These are phyloP conservation scores for Drosophila repleta DNA, from an alignment of 1,140 invertebrate genomes.

Conservation along the genomic window DNA sequence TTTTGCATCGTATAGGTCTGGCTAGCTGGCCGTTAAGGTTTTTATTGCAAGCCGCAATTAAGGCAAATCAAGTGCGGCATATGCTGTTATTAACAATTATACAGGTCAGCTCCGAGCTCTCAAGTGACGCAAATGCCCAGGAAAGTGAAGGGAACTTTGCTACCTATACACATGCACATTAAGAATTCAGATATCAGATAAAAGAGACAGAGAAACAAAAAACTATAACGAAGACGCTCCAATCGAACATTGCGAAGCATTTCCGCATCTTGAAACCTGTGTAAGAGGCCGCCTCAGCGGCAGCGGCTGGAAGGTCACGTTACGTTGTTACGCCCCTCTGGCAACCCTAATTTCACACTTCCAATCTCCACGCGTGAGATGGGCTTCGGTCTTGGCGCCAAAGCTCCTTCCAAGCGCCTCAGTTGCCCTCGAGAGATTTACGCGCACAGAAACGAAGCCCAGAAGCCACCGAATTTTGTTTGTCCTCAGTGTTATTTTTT, in stretches of 20 bases:
- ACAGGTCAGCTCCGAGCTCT: slow-evolving; percentile 13
- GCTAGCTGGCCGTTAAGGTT: slow-evolving; percentile 4
- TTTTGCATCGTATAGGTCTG: slow-evolving; percentile 8
- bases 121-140: slow-evolving; percentile 45
- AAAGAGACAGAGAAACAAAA: neutral
- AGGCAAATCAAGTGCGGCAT: slow-evolving; percentile 36
- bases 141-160: slow-evolving; percentile 54
- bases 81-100: slow-evolving; percentile 42
- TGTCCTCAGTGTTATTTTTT: slow-evolving; percentile 55
- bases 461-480: slow-evolving; percentile 50
- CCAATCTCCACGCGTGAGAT: slow-evolving; percentile 33
- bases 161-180: slow-evolving; percentile 6
- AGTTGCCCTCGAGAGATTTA: slow-evolving; percentile 33
- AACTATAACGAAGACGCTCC: slow-evolving; percentile 11
- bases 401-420: slow-evolving; percentile 40
- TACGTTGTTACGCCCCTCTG: slow-evolving; percentile 22
- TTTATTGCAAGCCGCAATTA: slow-evolving; percentile 42
- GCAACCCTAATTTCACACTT: slow-evolving; percentile 40
- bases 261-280: slow-evolving; percentile 27
- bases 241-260: neutral
- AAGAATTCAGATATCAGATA: slow-evolving; percentile 25
- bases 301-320: slow-evolving; percentile 28
- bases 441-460: slow-evolving; percentile 16
- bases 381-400: slow-evolving; percentile 40
- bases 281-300: slow-evolving; percentile 21